Conservation (phyloP, 2,888 invertebrate genomes). For the Aleiodes leptofemur region DNA sequence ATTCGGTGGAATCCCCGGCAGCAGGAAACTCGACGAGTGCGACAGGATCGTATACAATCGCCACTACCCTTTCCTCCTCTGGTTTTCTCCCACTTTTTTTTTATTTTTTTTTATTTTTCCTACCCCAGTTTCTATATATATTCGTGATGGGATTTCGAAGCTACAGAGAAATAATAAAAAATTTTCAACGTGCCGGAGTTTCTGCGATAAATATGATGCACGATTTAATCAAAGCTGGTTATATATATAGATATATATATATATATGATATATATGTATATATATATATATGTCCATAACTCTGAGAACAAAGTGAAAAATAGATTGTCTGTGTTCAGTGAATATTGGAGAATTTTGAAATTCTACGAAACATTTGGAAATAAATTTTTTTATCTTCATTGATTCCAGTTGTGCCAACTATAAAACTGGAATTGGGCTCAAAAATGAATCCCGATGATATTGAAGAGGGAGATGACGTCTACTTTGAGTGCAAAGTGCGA, state of each 20-base stretch:
- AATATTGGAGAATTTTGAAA: too few species aligned
- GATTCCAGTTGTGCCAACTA: slow-evolving; percentile 81
- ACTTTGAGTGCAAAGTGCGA: slow-evolving; percentile 87
- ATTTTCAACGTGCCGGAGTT: slow-evolving; percentile 31
- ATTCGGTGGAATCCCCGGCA: slow-evolving; percentile 48
- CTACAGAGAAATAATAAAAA: slow-evolving; percentile 12
- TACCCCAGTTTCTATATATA: slow-evolving; percentile 5
- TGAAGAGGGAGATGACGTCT: slow-evolving; percentile 88
- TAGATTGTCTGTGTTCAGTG: too few species aligned
- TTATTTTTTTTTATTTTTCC: background rate
- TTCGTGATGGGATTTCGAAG: slow-evolving; percentile 8
- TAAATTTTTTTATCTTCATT: background rate
- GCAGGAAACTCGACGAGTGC: slow-evolving; percentile 41
- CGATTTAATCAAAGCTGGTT: slow-evolving; percentile 20
- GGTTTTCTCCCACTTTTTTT: slow-evolving; percentile 38
- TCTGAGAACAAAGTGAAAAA: too few species aligned
- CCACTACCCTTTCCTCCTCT: slow-evolving; percentile 22
- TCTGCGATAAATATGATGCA: slow-evolving; percentile 28
- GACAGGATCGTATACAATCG: slow-evolving; percentile 34
- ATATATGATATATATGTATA: background rate
- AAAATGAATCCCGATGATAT: slow-evolving; percentile 88
- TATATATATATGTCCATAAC: background rate
- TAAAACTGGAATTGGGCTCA: slow-evolving; percentile 83
- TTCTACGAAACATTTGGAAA: too few species aligned
- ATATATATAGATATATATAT: background rate